Evolutionary conservation across 2,113 vertebrate species (phyloP), one percentile per base, ranked within the genome.

Genomic region (Sturnus vulgaris): DNA sequence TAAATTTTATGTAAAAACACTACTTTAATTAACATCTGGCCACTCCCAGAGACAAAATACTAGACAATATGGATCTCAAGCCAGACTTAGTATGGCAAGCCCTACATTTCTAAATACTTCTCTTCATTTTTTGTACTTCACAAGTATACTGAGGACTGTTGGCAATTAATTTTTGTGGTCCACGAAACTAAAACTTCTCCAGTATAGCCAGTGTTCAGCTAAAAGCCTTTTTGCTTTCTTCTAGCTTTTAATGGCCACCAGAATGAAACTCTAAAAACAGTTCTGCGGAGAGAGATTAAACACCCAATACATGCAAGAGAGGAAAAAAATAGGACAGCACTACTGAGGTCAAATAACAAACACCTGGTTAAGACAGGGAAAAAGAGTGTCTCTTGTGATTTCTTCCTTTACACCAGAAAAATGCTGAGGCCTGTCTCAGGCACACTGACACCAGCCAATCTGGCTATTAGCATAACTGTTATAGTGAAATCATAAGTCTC

Each of bases 1-100:
- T 77, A 78, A 21, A 68, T 88, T 93, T 78, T 63, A n/a, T 86
- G 52, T 90, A 75, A 92, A 95, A 94, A 44, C 39, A 82, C 22
- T 66, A 46, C 25, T 96, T 83, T 89, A 88, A 94, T 94, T 96
- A 93, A 88, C 28, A 92, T 80, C 37, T 93, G 80, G 47, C 60
- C 71, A 83, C 35, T 75, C n/a, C 33, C 25, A 90, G 40, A 86
- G 60, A 93, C 25, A 86, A 89, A 91, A 84, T 57, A 28, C 20
- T 71, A 49, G 44, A 63, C 27, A 44, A 50, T 47, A 57, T 53
- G 9, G 7, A 71, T 60, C 35, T 78, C 37, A 46, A 77, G 35
- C 65, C 65, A 91, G 40, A 78, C 3, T 25, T 21, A 30, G 3
- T n/a, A 72, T 21, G 37, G 28, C 40, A 94, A 88, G 8, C 18